Base-by-base conservation (phyloP, 2,113 vertebrate species). In the Proterorhinus semilunaris region DNA sequence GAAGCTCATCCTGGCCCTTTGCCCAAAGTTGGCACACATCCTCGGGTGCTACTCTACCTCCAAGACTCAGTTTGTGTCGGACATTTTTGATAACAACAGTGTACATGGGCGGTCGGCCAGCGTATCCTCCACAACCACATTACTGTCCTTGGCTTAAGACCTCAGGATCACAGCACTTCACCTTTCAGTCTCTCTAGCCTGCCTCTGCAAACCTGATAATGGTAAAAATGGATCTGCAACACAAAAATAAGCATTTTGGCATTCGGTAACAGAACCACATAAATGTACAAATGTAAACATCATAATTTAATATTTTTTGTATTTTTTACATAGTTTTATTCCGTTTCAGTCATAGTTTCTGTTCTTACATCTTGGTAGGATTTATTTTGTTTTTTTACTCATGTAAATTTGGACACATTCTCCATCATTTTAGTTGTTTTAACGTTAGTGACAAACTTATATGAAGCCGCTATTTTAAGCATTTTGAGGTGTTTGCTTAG, bases 111-210 rank as follows among this genome's bases (percentile, higher is more conserved):
- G 91, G 1, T 92, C 91, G 2, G 87, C 90, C 66, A 93, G 92
- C 10, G 78, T 91, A 6, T 94, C 93, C 5, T 94, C 93, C 66
- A 93, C 89, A 15, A 91, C 92, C 74, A 92, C 91, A 7, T 63
- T 93, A 44, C 51, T 93, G 52, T 74, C 76, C 2, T 57, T 86
- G 62, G 78, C 83, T 16, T 80, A 77, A 55, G 62, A 78, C 8
- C 63, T 77, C 42, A 15, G 16, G 70, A 66, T 76, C 43, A 83
- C 71, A 81, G 46, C 48, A 54, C n/a, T 77, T 27, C 44, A 68
- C 68, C 21, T 53, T 46, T 64, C 50, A 36, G 64, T 61, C 21
- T 57, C 36, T 52, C 16, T 9, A 1, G 16, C 61, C 49, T 50
- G 57, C 42, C 53, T 43, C 36, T 59, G 36, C 36, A 59, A 15